Evolutionary conservation across 30 jellyfish, hydroid and myxozoan species (phyloP).

Genomic region (Calvadosia cruxmelitensis): DNA sequence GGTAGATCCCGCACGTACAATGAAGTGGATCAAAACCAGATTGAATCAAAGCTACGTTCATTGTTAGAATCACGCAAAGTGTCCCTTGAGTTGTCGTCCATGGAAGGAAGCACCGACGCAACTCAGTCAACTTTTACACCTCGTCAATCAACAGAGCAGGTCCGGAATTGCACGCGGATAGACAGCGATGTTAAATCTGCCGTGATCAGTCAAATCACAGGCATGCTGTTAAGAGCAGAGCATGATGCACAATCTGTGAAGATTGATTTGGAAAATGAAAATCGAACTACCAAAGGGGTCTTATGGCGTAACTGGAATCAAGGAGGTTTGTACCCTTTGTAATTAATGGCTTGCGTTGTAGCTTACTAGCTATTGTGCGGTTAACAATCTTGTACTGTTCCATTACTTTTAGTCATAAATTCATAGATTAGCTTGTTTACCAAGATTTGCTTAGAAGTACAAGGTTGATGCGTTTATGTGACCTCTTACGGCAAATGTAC

Average conservation of each 20-base stretch:
- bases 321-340: constrained; percentile 47
- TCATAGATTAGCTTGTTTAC: too few relatives aligned
- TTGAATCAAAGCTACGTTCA: constrained; percentile 11
- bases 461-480: too few relatives aligned
- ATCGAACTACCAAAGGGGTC: constrained; percentile 52
- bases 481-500: too few relatives aligned
- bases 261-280: background rate
- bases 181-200: constrained; percentile 13
- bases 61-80: constrained; percentile 18
- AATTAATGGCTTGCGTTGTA: too few relatives aligned
- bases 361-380: too few relatives aligned
- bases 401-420: too few relatives aligned
- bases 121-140: constrained; percentile 29
- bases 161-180: constrained; percentile 64
- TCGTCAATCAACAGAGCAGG: constrained; percentile 40
- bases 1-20: constrained; percentile 35
- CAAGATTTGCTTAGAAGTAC: too few relatives aligned
- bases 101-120: background rate
- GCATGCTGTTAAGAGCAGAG: constrained; percentile 17
- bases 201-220: constrained; percentile 17
- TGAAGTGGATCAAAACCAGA: constrained; percentile 17
- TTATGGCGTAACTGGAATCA: constrained; percentile 63
- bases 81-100: constrained; percentile 2
- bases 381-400: too few relatives aligned
- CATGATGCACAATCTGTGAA: background rate